Evolutionary conservation across 2,113 vertebrate genomes (phyloP).

Genomic region (Nycticryphes semicollaris): DNA sequence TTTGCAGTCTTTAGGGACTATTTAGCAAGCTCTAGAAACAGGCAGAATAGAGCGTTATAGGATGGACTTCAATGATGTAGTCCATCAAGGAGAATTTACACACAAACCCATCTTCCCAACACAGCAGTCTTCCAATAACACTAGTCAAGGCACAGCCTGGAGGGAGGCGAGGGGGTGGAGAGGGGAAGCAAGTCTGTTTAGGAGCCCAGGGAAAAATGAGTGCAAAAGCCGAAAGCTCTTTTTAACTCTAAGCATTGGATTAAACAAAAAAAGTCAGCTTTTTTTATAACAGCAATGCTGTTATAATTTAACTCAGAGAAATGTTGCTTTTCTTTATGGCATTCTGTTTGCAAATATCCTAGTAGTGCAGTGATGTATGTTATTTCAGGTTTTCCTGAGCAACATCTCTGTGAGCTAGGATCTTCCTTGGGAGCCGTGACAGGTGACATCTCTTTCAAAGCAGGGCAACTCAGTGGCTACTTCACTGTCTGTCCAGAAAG

Average conservation of each 20-base stretch:
- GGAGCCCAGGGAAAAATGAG: background rate
- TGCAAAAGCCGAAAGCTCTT: background rate
- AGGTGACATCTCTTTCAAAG: background rate
- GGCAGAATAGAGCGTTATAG: background rate
- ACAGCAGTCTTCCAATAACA: background rate
- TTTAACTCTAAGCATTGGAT: background rate
- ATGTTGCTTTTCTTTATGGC: background rate
- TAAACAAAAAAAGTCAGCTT: background rate
- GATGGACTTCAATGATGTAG: background rate
- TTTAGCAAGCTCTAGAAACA: background rate
- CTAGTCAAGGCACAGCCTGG: background rate
- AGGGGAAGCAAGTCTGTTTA: background rate
- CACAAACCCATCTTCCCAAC: background rate
- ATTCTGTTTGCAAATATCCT: background rate
- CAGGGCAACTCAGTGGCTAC: background rate
- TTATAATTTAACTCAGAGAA: background rate
- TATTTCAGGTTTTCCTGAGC: background rate
- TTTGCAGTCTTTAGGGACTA: background rate
- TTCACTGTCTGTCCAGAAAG: background rate
- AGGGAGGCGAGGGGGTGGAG: accelerated
- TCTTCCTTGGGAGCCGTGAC: background rate
- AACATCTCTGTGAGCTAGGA: background rate
- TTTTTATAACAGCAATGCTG: too few relatives aligned
- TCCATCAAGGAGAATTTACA: background rate
- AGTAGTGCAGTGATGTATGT: background rate